Conservation (phyloP, 2,113 vertebrate genomes). For the Perccottus glenii region DNA sequence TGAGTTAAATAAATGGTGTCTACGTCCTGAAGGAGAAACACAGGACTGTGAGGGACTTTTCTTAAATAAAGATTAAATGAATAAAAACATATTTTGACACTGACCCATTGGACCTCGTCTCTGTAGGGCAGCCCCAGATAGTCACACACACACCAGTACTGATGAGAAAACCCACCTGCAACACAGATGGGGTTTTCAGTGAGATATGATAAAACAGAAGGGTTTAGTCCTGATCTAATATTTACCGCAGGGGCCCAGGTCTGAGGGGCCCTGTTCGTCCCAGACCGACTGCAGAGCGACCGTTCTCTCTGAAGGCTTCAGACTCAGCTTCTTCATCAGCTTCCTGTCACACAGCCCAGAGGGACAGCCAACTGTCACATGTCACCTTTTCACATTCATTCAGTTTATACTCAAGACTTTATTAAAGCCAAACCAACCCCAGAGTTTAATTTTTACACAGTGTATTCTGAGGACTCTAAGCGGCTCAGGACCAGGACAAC, state of each 20-base stretch:
- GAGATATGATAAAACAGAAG: too few species aligned
- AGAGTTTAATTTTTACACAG: too few species aligned
- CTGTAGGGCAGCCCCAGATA: slow-evolving; percentile 89
- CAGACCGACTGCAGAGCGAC: slow-evolving; percentile 85
- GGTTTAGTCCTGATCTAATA: neutral
- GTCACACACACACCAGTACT: slow-evolving; percentile 96
- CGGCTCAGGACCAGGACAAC: too few species aligned
- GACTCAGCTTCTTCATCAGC: slow-evolving; percentile 88
- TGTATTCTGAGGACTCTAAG: too few species aligned
- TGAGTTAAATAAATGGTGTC: slow-evolving; percentile 98
- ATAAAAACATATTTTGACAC: slow-evolving; percentile 56
- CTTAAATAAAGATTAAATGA: neutral
- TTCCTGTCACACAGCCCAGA: slow-evolving; percentile 80
- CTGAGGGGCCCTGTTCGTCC: slow-evolving; percentile 86
- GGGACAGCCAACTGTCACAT: neutral
- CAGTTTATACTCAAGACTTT: too few species aligned
- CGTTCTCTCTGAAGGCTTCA: slow-evolving; percentile 88
- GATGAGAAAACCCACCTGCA: slow-evolving; percentile 94
- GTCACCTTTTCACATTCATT: too few species aligned
- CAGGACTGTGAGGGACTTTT: neutral
- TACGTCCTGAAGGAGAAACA: slow-evolving; percentile 83
- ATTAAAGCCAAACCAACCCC: too few species aligned
- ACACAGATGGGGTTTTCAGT: neutral
- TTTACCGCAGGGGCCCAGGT: slow-evolving; percentile 92
- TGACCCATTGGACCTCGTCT: slow-evolving; percentile 97